Base-by-base conservation (phyloP, 2,113 vertebrate species). In the Cardinalis cardinalis region DNA sequence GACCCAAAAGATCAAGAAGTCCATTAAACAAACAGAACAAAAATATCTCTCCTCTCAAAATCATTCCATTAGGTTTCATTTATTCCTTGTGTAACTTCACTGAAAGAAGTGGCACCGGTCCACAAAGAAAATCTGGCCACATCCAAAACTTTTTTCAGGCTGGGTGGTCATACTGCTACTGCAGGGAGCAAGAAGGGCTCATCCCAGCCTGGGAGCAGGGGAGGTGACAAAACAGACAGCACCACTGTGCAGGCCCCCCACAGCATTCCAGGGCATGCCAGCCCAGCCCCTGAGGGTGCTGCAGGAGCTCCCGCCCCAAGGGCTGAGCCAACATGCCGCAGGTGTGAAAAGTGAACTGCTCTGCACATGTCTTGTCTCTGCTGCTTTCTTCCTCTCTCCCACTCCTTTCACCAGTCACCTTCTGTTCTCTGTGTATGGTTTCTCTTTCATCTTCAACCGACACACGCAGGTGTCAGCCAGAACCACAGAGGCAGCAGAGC, bases 21-120 rank as follows among this genome's bases (percentile, higher is more conserved):
- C 32, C 63, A 55, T 72, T 36, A 68, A 92, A 84, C 19, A 87
- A 92, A 55, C 25, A 75, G n/a, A 55, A 78, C 43, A 93, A 60
- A 93, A 88, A 81, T 36, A 92, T 51, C 15, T 3, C n/a, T 52
- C n/a, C 38, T 72, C 77, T 43, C 31, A 59, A 89, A 93, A 74
- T 41, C 52, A 32, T 11, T 49, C 16, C 41, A 36, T 41, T 60
- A 36, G 61, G 59, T 86, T 90, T 51, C 8, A 4, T 26, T 53
- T 53, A 31, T 25, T 87, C 72, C 34, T 88, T 76, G 41, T 32
- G 66, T 43, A 73, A 85, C 55, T 63, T 36, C 58, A 38, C 56
- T 71, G 46, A 75, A 77, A 72, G 77, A n/a, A 61, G 51, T 7
- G 52, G 55, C 71, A 69, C 29, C 0, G 1, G 13, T 43, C 53